Conservation (phyloP, 2,888 invertebrate genomes). For the Drosophila anomalata region DNA sequence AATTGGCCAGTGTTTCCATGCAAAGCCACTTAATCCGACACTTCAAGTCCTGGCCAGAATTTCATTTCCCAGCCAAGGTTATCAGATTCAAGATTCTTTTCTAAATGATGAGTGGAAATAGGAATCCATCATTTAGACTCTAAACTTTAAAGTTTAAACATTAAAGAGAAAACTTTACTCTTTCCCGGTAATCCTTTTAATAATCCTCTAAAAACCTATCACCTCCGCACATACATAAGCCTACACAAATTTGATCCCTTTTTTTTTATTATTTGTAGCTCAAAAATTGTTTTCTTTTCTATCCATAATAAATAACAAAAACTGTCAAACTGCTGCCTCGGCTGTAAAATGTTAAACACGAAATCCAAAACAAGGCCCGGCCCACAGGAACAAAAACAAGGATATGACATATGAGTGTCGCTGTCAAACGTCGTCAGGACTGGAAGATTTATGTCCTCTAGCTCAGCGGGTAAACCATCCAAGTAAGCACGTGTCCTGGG, state of each 20-base stretch:
- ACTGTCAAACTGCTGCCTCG: slow-evolving; percentile 50
- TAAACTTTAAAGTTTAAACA: neutral
- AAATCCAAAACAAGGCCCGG: slow-evolving; percentile 43
- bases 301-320: slow-evolving; percentile 48
- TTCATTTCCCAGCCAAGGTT: slow-evolving; percentile 17
- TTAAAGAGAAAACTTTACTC: neutral
- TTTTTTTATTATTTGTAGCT: neutral
- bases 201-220: neutral
- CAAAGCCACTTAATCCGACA: neutral
- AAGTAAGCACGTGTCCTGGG: slow-evolving; percentile 25
- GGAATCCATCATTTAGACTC: neutral
- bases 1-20: slow-evolving; percentile 24
- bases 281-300: slow-evolving; percentile 33
- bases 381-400: slow-evolving; percentile 26
- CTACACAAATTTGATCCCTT: neutral
- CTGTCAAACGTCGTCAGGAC: slow-evolving; percentile 45
- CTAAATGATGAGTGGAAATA: neutral
- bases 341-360: slow-evolving; percentile 49
- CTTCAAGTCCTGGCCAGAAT: slow-evolving; percentile 24
- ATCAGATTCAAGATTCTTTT: slow-evolving; percentile 9
- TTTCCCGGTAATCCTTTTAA: neutral
- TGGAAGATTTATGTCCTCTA: slow-evolving; percentile 46
- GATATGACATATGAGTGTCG: slow-evolving; percentile 45
- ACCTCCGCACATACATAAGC: neutral
- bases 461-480: slow-evolving; percentile 13